Evolutionary conservation across 2,797 vertebrate species (phyloP), one percentile per base, ranked within the genome.

Genomic region (Rhodeus uyekii): DNA sequence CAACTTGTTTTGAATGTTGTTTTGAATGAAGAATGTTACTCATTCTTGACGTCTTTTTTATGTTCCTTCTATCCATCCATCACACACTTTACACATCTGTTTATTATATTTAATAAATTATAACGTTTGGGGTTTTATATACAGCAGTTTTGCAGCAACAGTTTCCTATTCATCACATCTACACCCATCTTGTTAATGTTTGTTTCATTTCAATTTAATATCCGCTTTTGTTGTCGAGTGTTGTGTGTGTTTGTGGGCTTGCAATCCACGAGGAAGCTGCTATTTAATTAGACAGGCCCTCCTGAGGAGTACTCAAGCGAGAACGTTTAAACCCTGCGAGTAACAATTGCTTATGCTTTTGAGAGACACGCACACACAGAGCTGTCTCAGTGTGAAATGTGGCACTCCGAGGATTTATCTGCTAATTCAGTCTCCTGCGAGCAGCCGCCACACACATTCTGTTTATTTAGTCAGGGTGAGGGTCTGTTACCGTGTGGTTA

Each of bases 231-330:
- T 75, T 13, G 55, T 76, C 9, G 42, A 42, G 46, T 65, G 46
- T 27, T 50, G 39, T 73, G 68, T 36, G 19, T 39, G 42, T 46
- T 61, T 72, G 12, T 19, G n/a, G 27, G 58, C n/a, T 75, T 82
- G 74, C 29, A 16, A 8, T 81, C 60, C 44, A 73, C 1, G 19
- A 75, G 60, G 71, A 81, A 39, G 44, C 46, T 1, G 19, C 36
- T 60, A 60, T 82, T 82, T 82, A 76, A 76, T 82, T 67, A 82
- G 72, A 68, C 38, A 60, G 27, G 63, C 61, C 60, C 60, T 65
- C 58, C 44, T 74, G 63, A 75, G 48, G 60, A 75, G 71, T 39
- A 44, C 72, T 65, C 63, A 24, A 76, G 72, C 27, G 39, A 76
- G 72, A 76, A 44, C 27, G 29, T 29, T 76, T 68, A 42, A 53